These are phyloP conservation scores for Pteruthius melanotis DNA, from an alignment of 2,113 vertebrate genomes.

Conservation along the genomic window DNA sequence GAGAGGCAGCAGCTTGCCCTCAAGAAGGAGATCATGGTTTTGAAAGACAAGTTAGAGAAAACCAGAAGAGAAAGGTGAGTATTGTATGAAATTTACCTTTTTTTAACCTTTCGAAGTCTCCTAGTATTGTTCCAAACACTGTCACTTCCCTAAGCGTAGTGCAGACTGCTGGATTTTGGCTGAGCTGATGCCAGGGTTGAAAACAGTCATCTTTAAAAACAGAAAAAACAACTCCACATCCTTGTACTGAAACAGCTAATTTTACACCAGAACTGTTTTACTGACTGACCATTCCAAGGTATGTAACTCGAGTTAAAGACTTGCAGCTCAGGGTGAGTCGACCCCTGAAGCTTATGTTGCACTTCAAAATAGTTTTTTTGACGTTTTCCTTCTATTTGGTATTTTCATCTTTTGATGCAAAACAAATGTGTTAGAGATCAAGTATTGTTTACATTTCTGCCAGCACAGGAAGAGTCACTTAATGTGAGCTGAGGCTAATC, in stretches of 20 bases:
- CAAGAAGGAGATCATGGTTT: slow-evolving; percentile 94
- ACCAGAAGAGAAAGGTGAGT: slow-evolving; percentile 90
- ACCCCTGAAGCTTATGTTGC: not conserved
- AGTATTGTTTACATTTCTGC: not conserved
- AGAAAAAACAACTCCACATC: not conserved
- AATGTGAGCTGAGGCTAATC: slow-evolving; percentile 7
- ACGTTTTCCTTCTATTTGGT: not conserved
- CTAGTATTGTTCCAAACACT: not conserved
- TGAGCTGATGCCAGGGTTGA: not conserved
- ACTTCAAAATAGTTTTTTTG: not conserved
- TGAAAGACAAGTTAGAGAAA: slow-evolving; percentile 98
- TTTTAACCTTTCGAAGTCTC: not conserved
- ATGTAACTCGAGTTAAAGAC: not conserved
- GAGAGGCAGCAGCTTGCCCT: slow-evolving; percentile 93
- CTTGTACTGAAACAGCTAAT: not conserved
- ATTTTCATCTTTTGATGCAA: not conserved
- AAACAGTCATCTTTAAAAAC: not conserved
- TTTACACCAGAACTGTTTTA: not conserved
- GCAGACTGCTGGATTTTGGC: not conserved
- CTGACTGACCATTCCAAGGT: not conserved
- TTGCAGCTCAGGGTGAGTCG: not conserved
- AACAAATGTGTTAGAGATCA: not conserved
- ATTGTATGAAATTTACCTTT: not conserved
- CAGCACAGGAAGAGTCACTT: not conserved
- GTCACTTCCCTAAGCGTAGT: not conserved